Evolutionary conservation across 2,797 vertebrate genomes (phyloP), one percentile per base, ranked within the genome.

Genomic region (Lates japonicus): DNA sequence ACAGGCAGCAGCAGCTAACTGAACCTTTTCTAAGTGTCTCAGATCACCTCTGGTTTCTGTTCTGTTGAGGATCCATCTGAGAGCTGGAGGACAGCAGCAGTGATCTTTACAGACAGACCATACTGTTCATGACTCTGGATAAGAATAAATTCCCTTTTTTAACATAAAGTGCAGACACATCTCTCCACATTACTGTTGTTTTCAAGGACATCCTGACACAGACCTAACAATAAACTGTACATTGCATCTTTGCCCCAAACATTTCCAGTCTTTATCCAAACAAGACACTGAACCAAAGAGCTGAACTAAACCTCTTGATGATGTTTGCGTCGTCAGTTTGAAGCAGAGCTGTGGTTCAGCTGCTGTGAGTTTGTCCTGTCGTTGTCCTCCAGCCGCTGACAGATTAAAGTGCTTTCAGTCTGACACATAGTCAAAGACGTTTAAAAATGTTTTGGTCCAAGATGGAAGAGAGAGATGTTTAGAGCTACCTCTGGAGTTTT

Each of bases 371-470:
- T 29, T 29, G 25, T 57, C 17, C 33, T 1, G 2, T 16, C 58
- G 39, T 25, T 6, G 9, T 61, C 17, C 7, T 49, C 37, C 60
- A 16, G n/a, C 69, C 48, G 12, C 33, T n/a, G 44, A 48, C 83
- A n/a, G 60, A 52, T 71, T 90, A 90, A 91, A 92, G 91, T 92
- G 91, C 92, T 87, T 74, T 88, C 74, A 76, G 83, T 75, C 83
- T 70, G 82, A 90, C 86, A 83, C 82, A 78, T 80, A 70, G 70
- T 79, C 42, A 16, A 8, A 37, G n/a, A 86, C 58, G 57, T 62
- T 70, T 11, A 70, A 83, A 70, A 65, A 80, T 46, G 22, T 70
- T 86, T 85, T 66, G 65, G 65, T 65, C 20, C 20, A 42, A 13
- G 41, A 42, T 42, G 41, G 41, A 42, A 42, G 11, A 12, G 2